A percentile compares a stretch with the other conserved stretches of the same genome.
These are phyloP conservation scores for Acanthococcus lagerstroemiae DNA, from an alignment of 2,888 invertebrate genomes.

Conservation along the genomic window DNA sequence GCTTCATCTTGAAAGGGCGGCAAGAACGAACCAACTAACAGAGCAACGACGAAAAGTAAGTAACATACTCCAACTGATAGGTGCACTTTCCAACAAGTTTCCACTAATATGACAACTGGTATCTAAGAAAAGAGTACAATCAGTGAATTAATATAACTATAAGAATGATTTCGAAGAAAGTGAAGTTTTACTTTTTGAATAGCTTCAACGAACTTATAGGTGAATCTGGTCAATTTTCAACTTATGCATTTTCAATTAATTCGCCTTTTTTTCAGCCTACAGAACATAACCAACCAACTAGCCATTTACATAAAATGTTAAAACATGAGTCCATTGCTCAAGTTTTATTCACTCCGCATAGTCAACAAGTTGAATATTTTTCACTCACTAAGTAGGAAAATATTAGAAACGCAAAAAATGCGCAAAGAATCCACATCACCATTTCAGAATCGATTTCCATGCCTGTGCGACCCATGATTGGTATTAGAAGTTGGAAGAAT, in stretches of 20 bases:
- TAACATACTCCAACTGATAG: constrained; percentile 2
- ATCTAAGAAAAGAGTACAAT: not conserved
- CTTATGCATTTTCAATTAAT: no score
- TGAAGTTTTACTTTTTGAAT: no score
- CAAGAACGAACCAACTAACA: not conserved
- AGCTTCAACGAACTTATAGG: no score
- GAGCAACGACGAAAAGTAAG: not conserved
- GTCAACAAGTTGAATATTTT: no score
- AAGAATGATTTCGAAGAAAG: no score
- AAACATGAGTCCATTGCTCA: no score
- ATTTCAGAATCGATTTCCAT: not conserved
- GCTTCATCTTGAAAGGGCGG: constrained; percentile 5
- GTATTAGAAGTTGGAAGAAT: not conserved
- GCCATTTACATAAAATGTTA: no score
- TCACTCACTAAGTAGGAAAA: not conserved
- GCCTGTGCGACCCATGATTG: not conserved
- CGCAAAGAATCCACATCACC: not conserved
- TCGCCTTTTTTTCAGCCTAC: no score
- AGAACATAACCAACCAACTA: no score
- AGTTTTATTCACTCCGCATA: no score
- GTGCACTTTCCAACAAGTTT: constrained; percentile 23
- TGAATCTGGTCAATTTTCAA: no score
- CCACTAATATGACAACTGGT: constrained; percentile 13
- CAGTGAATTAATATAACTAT: not conserved
- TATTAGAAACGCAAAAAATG: constrained; percentile 1